Evolutionary conservation across 2,797 vertebrate species (phyloP).

Genomic region (Cryptoprocta ferox): DNA sequence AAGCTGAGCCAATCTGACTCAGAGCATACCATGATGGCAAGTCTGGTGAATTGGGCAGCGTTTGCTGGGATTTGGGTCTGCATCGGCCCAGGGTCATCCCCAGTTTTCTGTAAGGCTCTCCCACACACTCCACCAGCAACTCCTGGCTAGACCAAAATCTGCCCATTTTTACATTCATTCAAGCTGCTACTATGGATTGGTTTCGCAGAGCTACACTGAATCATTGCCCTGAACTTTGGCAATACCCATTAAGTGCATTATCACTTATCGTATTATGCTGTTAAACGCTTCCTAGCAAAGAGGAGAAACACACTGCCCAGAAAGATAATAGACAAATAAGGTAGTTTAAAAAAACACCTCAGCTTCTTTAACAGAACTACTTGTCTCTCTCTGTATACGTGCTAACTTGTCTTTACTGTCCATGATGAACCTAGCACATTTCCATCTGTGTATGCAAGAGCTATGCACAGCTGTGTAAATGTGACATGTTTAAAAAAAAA

Average conservation of each 20-base stretch:
- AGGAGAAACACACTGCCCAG: not conserved
- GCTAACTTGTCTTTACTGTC: not conserved
- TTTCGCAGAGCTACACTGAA: not conserved
- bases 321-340: not conserved
- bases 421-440: not conserved
- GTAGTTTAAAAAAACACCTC: not conserved
- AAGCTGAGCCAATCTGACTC: not conserved
- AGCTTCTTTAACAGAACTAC: not conserved
- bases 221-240: not conserved
- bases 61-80: not conserved
- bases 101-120: not conserved
- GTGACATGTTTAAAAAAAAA: too few relatives aligned
- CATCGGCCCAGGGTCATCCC: not conserved
- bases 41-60: too few relatives aligned
- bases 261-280: not conserved
- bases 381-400: not conserved
- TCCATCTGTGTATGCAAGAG: not conserved
- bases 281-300: constrained; percentile 40
- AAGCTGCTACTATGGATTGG: not conserved
- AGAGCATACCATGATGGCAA: not conserved
- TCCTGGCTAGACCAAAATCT: not conserved
- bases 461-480: not conserved
- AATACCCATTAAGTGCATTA: not conserved
- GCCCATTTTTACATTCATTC: not conserved
- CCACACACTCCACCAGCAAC: not conserved